phyloP scores from a whole-genome alignment of 2,888 invertebrate species.

The Leptinotarsa rubiginosa region DNA sequence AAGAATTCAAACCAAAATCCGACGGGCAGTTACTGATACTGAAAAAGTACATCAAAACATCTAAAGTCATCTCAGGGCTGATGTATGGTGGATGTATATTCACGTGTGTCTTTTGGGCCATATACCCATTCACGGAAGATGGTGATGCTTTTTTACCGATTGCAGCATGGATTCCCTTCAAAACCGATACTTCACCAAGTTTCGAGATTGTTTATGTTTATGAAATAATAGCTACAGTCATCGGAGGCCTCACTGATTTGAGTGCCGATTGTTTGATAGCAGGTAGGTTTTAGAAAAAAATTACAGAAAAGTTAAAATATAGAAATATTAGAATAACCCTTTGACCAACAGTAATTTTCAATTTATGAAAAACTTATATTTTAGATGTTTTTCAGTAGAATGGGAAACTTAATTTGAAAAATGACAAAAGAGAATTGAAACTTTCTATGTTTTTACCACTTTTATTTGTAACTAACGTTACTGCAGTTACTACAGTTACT shows the following conservation, averaged over 20 bases:
- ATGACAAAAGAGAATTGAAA: too few species aligned
- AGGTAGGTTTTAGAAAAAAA: constrained; percentile 31
- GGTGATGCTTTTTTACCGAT: constrained; percentile 51
- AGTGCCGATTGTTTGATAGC: constrained; percentile 62
- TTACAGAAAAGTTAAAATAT: not conserved
- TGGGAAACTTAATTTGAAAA: too few species aligned
- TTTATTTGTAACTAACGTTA: too few species aligned
- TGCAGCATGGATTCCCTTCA: constrained; percentile 67
- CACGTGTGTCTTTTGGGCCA: constrained; percentile 58
- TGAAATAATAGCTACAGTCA: constrained; percentile 66
- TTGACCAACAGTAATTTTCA: too few species aligned
- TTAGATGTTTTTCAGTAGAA: too few species aligned
- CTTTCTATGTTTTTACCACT: too few species aligned
- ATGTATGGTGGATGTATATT: constrained; percentile 32
- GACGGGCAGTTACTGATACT: constrained; percentile 18
- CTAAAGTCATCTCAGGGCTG: constrained; percentile 30
- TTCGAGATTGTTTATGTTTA: constrained; percentile 67
- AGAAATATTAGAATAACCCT: not conserved
- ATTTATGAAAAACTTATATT: too few species aligned
- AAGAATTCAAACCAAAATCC: constrained; percentile 33
- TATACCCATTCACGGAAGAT: constrained; percentile 58
- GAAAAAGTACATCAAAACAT: constrained; percentile 22
- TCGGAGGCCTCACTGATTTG: constrained; percentile 68
- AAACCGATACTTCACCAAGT: constrained; percentile 64
- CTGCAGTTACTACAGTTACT: too few species aligned